A percentile compares a stretch with the other conserved stretches of the same genome.
phyloP scores from a whole-genome alignment of 2,113 vertebrate genomes.

The Damaliscus lunatus region DNA sequence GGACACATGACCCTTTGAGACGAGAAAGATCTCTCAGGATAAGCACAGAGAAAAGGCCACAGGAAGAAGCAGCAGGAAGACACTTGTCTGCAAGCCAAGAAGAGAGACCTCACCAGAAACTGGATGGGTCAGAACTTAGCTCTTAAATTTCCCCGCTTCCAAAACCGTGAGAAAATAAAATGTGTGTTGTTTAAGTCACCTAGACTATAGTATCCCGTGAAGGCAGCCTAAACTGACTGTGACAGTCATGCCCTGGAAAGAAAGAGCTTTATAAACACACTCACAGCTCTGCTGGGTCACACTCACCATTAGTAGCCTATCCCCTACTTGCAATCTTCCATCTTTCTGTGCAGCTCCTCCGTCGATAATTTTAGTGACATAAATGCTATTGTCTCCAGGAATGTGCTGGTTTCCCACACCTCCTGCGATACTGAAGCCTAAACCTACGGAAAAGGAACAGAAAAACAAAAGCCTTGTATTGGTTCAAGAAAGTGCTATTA shows the following conservation, averaged over 20 bases:
- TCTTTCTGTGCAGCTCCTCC: constrained; percentile 96
- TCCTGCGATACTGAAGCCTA: constrained; percentile 97
- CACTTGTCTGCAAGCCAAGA: not conserved
- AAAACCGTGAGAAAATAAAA: not conserved
- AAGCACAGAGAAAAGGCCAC: not conserved
- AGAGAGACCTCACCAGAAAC: not conserved
- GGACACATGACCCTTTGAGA: not conserved
- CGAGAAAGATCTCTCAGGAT: not conserved
- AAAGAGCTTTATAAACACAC: not conserved
- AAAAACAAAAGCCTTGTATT: not conserved
- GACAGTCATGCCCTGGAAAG: not conserved
- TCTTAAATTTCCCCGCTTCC: not conserved
- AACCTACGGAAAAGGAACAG: constrained; percentile 80
- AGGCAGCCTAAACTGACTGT: not conserved
- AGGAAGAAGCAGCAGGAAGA: not conserved
- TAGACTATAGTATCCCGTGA: not conserved
- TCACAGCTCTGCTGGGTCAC: not conserved
- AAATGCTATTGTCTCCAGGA: constrained; percentile 99
- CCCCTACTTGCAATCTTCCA: constrained; percentile 92
- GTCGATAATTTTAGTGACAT: constrained; percentile 97
- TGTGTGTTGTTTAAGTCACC: not conserved
- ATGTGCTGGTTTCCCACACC: constrained; percentile 98
- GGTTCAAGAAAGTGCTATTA: not conserved
- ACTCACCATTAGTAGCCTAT: constrained; percentile 95
- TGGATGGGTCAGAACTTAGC: not conserved